Evolutionary conservation across 2,888 invertebrate species (phyloP), one percentile per base, ranked within the genome.

Genomic region (Ophion ventricosus): DNA sequence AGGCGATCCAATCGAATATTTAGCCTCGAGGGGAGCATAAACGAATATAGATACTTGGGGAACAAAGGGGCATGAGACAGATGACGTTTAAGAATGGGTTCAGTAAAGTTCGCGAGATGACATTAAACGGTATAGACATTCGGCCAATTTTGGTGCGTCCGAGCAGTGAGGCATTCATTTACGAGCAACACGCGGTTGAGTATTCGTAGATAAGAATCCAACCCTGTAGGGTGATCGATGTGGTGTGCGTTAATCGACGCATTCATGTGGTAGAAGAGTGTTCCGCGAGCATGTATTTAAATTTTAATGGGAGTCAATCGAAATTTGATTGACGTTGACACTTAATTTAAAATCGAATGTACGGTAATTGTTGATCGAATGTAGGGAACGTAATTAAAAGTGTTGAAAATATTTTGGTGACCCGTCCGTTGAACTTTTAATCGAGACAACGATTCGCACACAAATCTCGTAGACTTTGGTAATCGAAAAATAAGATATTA

Each of bases 91-190:
- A 23, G 26, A 25, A n/a, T 29, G 23, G 29, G 26, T 40, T 35
- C 11, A 7, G 40, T 20, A 29, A 11, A 67, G 8, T 64, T 72
- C 29, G 23, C 64, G 78, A 81, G 17, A 78, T 80, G 81, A 74
- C 69, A 35, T 59, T 74, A 35, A 74, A 81, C 63, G 69, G 75
- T 35, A 26, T 67, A 40, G 72, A 63, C 29, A 73, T 61, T 11
- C 72, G 40, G 63, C 43, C 69, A 8, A 74, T 78, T 77, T 81
- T 75, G 57, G 78, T 35, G 35, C 35, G 8, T 1, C 35, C 35
- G 35, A 35, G 35, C 7, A 35, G 35, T 35, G 35, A 35, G 43
- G 43, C 43, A 14, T 14, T 1, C 43, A 43, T 14, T 5, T 10
- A 14, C 8, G 35, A 54, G 26, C 11, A 23, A 59, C 79, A 35